A percentile compares a stretch with the other conserved stretches of the same genome.
Evolutionary conservation across 2,113 vertebrate species (phyloP).

Genomic region (Neodontobutis hainanensis): DNA sequence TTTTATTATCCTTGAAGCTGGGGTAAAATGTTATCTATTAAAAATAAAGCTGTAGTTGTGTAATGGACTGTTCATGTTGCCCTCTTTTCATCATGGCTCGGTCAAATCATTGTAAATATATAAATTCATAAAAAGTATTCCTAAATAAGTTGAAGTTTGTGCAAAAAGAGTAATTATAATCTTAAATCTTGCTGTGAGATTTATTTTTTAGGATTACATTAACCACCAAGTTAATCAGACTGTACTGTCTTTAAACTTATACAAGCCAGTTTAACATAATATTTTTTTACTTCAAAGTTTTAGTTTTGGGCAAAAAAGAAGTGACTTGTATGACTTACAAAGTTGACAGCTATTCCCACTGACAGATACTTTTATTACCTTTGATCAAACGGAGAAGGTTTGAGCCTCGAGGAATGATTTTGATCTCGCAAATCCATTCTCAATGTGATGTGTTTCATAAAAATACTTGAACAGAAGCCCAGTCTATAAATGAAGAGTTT

Average conservation of each 20-base stretch:
- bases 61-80: too few species aligned
- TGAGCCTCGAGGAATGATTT: background rate
- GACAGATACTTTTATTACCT: background rate
- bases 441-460: background rate
- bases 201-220: too few species aligned
- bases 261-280: background rate
- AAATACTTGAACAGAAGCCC: slow-evolving; percentile 28
- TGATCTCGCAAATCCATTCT: background rate
- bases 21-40: too few species aligned
- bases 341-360: background rate
- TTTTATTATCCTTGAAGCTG: too few species aligned
- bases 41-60: too few species aligned
- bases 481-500: slow-evolving; percentile 5
- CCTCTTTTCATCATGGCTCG: too few species aligned
- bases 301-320: background rate
- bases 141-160: too few species aligned
- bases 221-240: too few species aligned
- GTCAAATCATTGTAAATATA: too few species aligned
- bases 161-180: too few species aligned
- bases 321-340: background rate
- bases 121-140: too few species aligned
- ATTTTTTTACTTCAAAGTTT: background rate
- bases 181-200: too few species aligned
- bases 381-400: background rate
- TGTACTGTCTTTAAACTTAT: background rate